Conservation (phyloP, 2,797 vertebrate genomes). For the Lateolabrax maculatus region DNA sequence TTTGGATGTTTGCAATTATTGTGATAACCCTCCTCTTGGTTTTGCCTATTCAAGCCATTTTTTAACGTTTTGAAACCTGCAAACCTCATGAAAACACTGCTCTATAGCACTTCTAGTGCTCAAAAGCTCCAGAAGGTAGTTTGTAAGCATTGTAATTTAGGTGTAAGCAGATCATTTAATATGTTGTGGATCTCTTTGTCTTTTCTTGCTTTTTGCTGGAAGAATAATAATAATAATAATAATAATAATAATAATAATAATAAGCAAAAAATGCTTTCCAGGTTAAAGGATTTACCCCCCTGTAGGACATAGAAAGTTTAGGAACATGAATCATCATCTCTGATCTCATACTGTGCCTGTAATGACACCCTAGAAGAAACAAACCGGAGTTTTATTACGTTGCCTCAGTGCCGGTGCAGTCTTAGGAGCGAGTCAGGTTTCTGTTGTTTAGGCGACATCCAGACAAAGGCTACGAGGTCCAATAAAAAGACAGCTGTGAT, state of each 20-base stretch:
- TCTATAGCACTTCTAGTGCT: background rate
- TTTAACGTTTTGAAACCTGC: background rate
- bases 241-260: too few species aligned
- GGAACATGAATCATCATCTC: too few species aligned
- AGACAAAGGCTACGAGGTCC: background rate
- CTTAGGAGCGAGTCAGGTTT: conserved; percentile 7
- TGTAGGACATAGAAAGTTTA: too few species aligned
- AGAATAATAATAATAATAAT: too few species aligned
- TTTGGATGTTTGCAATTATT: background rate
- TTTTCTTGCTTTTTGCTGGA: too few species aligned
- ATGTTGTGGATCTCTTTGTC: too few species aligned
- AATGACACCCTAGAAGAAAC: background rate
- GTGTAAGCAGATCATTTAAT: background rate
- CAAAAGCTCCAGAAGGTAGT: background rate
- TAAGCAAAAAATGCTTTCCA: too few species aligned
- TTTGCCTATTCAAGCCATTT: background rate
- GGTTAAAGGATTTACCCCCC: too few species aligned
- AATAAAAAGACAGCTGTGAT: background rate
- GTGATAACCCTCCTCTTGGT: background rate
- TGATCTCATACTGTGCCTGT: background rate
- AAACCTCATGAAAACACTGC: background rate
- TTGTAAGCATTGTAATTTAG: background rate
- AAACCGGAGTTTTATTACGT: background rate
- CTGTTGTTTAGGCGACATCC: background rate
- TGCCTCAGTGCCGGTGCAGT: background rate